Evolutionary conservation across 2,797 vertebrate genomes (phyloP).

Genomic region (Coregonus suidteri): DNA sequence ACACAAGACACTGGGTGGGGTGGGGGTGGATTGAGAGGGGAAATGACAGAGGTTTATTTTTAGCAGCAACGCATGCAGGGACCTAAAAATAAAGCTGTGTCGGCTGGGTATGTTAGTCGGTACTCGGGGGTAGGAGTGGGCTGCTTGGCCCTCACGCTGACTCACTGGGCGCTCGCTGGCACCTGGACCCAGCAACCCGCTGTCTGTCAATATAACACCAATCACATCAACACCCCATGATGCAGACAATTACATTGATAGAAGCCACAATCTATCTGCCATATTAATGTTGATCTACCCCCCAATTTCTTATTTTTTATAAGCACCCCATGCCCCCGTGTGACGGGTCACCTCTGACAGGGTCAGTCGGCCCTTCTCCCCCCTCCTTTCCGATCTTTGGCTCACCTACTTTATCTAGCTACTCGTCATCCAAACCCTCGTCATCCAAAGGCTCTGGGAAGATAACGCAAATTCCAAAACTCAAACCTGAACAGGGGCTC

Average conservation of each 20-base stretch:
- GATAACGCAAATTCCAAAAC: background rate
- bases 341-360: background rate
- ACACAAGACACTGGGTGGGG: slow-evolving; percentile 25
- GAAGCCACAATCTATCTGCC: too few species aligned
- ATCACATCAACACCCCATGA: slow-evolving; percentile 6
- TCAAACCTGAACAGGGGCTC: too few species aligned
- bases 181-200: slow-evolving; percentile 43
- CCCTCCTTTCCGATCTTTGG: background rate
- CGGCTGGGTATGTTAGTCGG: slow-evolving; percentile 17
- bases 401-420: background rate
- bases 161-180: slow-evolving; percentile 33
- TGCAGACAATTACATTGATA: too few species aligned
- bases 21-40: slow-evolving; percentile 31
- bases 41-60: slow-evolving; percentile 54
- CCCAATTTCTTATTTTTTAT: too few species aligned
- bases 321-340: background rate
- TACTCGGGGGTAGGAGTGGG: slow-evolving; percentile 22
- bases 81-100: slow-evolving; percentile 27
- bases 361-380: background rate
- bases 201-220: slow-evolving; percentile 25
- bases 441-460: background rate
- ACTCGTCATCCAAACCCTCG: background rate
- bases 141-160: slow-evolving; percentile 43
- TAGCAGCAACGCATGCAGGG: slow-evolving; percentile 28
- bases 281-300: too few species aligned